Evolutionary conservation across 2,888 invertebrate genomes (phyloP), one percentile per base, ranked within the genome.

Genomic region (Gastrophysa polygoni): DNA sequence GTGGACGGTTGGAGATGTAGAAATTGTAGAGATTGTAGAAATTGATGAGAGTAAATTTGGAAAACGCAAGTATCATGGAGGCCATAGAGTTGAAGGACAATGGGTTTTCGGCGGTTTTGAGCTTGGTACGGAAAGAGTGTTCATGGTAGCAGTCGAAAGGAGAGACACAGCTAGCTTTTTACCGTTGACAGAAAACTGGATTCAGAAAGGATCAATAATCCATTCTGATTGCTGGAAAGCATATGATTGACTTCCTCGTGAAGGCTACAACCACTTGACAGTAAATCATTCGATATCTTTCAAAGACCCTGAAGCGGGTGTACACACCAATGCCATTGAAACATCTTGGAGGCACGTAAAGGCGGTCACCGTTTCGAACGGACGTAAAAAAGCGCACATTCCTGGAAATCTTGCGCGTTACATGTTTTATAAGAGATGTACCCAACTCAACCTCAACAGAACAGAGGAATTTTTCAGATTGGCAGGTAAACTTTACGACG

Each of bases 251-350:
- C 38, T 54, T 1, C 38, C 21, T 11, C 43, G 21, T 1, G 11
- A 38, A 8, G 54, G 54, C 20, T 54, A 18, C 20, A n/a, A 54
- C n/a, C 54, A 54, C 16, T 17, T 52, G 1, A 17, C 54, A 20
- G 38, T 54, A 1, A 54, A 54, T 32, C 32, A 32, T 32, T 32
- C 32, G 2, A 32, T 32, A 5, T 2, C 7, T 11, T 32, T 32
- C 8, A 10, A 38, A 38, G 17, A 38, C 10, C 18, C 54, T 2
- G 34, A 54, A 1, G 38, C 20, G 0, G 38, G 54, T 18, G 38
- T 18, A 10, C 17, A 51, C 32, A 51, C 34, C 11, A 51, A 51
- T 17, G 17, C 20, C 1, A 54, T 54, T 5, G 38, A 54, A 38
- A 18, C 11, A 7, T 54, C 34, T 1, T 20, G 34, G 54, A 34